phyloP scores from a whole-genome alignment of 2,888 invertebrate species.

The Lamellibrachia satsuma region DNA sequence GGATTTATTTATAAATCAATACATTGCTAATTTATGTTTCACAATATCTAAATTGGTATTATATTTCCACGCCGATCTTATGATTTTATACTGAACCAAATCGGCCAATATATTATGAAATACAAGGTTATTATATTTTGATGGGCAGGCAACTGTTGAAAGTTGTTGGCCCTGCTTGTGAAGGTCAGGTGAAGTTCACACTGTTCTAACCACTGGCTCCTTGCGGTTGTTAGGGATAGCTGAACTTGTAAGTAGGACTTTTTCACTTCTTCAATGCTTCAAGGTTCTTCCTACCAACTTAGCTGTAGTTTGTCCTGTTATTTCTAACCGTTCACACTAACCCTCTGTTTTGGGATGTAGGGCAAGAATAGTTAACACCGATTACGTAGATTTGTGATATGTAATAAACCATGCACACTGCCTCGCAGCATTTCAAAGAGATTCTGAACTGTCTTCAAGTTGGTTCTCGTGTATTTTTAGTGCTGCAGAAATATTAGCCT shows the following conservation, averaged over 20 bases:
- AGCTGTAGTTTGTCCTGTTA: slow-evolving; percentile 6
- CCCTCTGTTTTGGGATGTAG: background rate
- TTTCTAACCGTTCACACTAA: slow-evolving; percentile 1
- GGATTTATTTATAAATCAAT: background rate
- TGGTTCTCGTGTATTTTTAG: background rate
- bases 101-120: no score
- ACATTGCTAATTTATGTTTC: background rate
- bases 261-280: background rate
- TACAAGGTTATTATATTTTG: background rate
- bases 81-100: no score
- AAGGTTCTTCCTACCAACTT: background rate
- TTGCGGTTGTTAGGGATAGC: background rate
- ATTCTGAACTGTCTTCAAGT: background rate
- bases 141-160: background rate
- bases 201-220: background rate
- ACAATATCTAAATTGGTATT: no score
- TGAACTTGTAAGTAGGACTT: background rate
- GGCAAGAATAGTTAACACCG: background rate
- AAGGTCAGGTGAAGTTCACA: background rate
- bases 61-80: no score
- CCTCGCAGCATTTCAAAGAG: background rate
- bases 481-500: background rate
- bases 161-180: background rate
- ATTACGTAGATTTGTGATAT: background rate
- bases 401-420: background rate